Evolutionary conservation across 2,797 vertebrate species (phyloP).

Genomic region (Glossophaga mutica): DNA sequence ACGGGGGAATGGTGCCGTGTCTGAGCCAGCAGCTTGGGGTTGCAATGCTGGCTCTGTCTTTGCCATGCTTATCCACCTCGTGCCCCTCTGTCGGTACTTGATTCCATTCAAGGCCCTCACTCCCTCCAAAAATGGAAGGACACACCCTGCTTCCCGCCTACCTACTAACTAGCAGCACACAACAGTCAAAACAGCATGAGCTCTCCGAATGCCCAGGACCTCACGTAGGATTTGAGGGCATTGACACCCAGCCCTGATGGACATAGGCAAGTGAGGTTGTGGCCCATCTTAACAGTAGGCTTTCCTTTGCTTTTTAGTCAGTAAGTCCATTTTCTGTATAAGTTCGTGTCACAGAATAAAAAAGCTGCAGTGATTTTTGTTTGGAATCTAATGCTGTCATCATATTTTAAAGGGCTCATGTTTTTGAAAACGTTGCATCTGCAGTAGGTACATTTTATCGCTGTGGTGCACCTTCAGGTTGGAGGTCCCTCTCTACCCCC

Average conservation of each 20-base stretch:
- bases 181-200: neutral
- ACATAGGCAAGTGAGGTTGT: neutral
- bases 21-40: neutral
- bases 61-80: neutral
- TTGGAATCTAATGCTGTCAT: neutral
- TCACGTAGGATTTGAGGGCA: neutral
- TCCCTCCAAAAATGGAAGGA: neutral
- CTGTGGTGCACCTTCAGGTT: neutral
- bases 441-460: neutral
- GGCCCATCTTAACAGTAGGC: neutral
- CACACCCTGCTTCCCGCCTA: neutral
- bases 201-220: neutral
- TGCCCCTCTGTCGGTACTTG: neutral
- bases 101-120: neutral
- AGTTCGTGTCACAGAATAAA: neutral
- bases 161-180: neutral
- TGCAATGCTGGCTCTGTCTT: neutral
- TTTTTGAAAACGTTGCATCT: neutral
- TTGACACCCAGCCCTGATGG: neutral
- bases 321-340: neutral
- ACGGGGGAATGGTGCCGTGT: neutral
- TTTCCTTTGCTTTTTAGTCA: constrained; percentile 34
- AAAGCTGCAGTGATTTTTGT: constrained; percentile 7
- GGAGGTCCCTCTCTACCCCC: neutral
- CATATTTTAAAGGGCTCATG: neutral